Evolutionary conservation across 2,888 invertebrate species (phyloP), one percentile per base, ranked within the genome.

Genomic region (Cantharis rufa): DNA sequence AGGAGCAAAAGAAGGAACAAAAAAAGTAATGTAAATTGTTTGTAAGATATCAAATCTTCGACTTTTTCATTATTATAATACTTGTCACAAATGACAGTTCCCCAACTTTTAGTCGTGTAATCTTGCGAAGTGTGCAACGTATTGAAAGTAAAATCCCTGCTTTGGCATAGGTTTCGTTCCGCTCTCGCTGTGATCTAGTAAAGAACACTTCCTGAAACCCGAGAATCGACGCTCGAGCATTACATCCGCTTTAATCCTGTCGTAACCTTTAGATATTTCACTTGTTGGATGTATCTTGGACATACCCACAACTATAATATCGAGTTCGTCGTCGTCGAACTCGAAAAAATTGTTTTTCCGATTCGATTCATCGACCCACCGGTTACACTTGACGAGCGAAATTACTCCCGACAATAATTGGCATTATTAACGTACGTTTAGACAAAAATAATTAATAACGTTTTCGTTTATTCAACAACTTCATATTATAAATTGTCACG

Each of bases 1-100:
- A 32, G 16, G 16, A 62, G 15, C 27, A 18, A 32, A 63, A 62
- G 62, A 71, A 28, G 21, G 5, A n/a, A 48, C n/a, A 48, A 48
- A 48, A 48, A 48, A 48, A n/a, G n/a, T n/a, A 48, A 48, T n/a
- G 48, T 48, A 48, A 48, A 48, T 48, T 48, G 24, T 66, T 21
- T 21, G 24, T 13, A 66, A 66, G 24, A 24, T n/a, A 66, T n/a
- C 24, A 21, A 66, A 66, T 66, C 64, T 66, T 66, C 18, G n/a
- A 66, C 18, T 21, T 66, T 21, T 24, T 66, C 64, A n/a, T 66
- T 16, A 18, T 21, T 15, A 15, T 66, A 66, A 66, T 66, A 66
- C 64, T 66, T 66, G 84, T 84, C 82, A 83, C 84, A 85, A 86
- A 86, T 84, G 84, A 83, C 85, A 84, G 84, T 86, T 86, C 84